A percentile compares a stretch with the other conserved stretches of the same genome.
These are phyloP conservation scores for Tinamus guttatus DNA, from an alignment of 2,113 vertebrate genomes.

Conservation along the genomic window DNA sequence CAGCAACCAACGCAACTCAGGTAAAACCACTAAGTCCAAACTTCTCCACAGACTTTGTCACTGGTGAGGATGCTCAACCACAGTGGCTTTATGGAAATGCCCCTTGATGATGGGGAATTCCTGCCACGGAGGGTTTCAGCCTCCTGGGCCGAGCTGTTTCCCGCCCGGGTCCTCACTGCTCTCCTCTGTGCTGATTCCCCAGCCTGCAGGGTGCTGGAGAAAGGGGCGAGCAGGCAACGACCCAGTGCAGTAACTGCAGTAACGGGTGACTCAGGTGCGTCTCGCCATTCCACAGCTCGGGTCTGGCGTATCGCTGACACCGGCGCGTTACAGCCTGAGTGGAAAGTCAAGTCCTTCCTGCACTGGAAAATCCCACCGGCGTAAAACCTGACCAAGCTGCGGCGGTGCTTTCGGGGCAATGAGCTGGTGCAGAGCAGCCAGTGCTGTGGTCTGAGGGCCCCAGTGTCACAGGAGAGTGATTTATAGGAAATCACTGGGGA, in stretches of 20 bases:
- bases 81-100: neutral
- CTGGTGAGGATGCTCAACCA: neutral
- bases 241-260: too few species aligned
- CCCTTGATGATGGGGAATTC: neutral
- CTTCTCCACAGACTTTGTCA: neutral
- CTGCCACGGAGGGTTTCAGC: neutral
- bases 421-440: neutral
- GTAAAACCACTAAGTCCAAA: neutral
- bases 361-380: neutral
- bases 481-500: neutral
- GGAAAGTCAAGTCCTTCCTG: neutral
- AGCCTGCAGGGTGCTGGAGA: neutral
- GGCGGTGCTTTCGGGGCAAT: neutral
- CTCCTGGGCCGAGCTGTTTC: neutral
- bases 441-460: neutral
- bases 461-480: neutral
- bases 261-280: neutral
- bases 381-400: neutral
- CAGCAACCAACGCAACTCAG: neutral
- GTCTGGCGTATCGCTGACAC: accelerated
- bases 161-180: accelerated
- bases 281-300: too few species aligned
- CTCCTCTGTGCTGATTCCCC: accelerated
- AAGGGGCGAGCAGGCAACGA: neutral
- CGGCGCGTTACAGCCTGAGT: neutral